Conservation (phyloP, 2,888 invertebrate species). For the Eledona agricola region DNA sequence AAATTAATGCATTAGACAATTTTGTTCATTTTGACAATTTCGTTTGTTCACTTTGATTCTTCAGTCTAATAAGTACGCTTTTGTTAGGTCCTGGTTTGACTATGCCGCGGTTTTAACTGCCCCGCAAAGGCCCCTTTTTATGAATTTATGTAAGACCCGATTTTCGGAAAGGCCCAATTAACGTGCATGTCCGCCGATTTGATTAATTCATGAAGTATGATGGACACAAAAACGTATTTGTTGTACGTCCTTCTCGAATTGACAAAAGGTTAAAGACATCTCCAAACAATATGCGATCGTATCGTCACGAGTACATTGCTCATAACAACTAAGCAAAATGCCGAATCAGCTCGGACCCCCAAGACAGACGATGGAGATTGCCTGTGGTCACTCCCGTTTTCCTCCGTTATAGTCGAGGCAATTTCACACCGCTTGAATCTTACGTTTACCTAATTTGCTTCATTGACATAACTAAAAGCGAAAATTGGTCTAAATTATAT, state of each 20-base stretch:
- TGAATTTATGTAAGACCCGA: slow-evolving; percentile 35
- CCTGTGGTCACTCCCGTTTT: slow-evolving; percentile 8
- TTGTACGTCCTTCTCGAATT: slow-evolving; percentile 22
- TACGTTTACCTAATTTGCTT: too few species aligned
- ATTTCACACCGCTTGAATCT: neutral
- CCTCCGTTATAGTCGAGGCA: neutral
- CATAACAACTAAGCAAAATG: slow-evolving; percentile 31
- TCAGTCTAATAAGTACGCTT: too few species aligned
- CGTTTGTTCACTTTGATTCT: too few species aligned
- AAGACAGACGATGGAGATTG: slow-evolving; percentile 10
- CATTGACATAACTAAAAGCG: too few species aligned
- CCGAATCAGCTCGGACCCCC: slow-evolving; percentile 19
- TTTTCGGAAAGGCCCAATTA: slow-evolving; percentile 38
- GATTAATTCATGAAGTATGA: slow-evolving; percentile 45
- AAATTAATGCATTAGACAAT: too few species aligned
- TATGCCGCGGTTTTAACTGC: too few species aligned
- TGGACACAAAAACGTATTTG: slow-evolving; percentile 40
- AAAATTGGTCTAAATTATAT: too few species aligned
- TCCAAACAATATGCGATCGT: slow-evolving; percentile 22
- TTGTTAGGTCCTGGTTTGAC: too few species aligned
- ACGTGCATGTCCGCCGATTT: slow-evolving; percentile 40
- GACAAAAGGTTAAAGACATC: slow-evolving; percentile 31
- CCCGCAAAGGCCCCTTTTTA: slow-evolving; percentile 18
- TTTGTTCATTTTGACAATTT: too few species aligned
- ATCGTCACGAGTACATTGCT: slow-evolving; percentile 20